phyloP scores from a whole-genome alignment of 2,797 vertebrate species.

The Hemitrygon akajei region DNA sequence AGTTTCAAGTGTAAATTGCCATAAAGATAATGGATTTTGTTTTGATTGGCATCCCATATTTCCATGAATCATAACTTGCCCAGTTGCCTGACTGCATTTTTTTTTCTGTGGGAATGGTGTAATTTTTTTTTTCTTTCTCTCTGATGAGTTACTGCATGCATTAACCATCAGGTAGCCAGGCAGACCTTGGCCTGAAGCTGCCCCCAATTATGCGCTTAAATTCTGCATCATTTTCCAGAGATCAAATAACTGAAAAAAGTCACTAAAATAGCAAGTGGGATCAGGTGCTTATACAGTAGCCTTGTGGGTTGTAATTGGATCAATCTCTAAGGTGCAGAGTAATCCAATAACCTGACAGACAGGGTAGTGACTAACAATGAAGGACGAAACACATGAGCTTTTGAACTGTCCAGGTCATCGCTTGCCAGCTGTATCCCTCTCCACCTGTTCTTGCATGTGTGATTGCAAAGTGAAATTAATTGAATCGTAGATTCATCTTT shows the following conservation, averaged over 20 bases:
- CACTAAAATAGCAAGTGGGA: background rate
- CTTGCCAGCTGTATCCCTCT: conserved; percentile 7
- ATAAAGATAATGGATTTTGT: background rate
- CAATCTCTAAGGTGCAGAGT: background rate
- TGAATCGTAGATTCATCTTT: background rate
- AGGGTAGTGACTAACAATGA: background rate
- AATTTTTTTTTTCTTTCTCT: background rate
- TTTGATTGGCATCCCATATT: background rate
- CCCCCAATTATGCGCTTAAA: background rate
- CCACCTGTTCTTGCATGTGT: background rate
- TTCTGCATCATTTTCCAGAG: background rate
- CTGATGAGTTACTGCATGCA: background rate
- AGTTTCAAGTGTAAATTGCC: background rate
- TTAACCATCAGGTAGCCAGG: background rate
- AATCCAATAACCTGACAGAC: conserved; percentile 18
- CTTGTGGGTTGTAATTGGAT: conserved; percentile 20
- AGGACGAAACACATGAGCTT: background rate
- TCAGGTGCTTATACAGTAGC: background rate
- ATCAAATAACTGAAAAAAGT: background rate
- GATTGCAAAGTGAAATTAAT: background rate
- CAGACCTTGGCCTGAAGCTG: background rate
- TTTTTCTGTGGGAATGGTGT: background rate
- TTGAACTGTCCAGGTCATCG: background rate
- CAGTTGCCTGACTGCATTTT: background rate
- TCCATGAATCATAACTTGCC: background rate